These are phyloP conservation scores for Macropus fuliginosus DNA, from an alignment of 2,797 vertebrate genomes.

Conservation along the genomic window DNA sequence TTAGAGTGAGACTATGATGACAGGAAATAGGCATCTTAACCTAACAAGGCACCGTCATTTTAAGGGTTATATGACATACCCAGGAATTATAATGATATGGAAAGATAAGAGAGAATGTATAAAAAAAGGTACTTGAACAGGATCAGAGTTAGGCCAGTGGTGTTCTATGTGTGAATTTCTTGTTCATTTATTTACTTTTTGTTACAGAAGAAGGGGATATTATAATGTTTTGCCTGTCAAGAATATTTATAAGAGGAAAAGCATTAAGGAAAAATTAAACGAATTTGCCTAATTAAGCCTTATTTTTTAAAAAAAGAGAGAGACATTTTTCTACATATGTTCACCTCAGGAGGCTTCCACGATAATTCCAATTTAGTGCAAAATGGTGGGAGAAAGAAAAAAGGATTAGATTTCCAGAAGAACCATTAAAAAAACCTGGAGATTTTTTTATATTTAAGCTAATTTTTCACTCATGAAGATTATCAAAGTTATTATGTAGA, in stretches of 20 bases:
- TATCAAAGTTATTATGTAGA: conserved; percentile 33
- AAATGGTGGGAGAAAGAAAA: neutral
- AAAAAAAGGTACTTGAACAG: too few relatives aligned
- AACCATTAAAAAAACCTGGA: conserved; percentile 10
- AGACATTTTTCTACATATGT: conserved; percentile 33
- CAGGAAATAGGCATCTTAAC: too few relatives aligned
- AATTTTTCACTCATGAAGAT: neutral
- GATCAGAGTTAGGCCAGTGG: too few relatives aligned
- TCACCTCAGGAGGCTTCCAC: conserved; percentile 20
- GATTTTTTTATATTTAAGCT: neutral
- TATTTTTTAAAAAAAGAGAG: conserved; percentile 5
- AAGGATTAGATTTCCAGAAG: neutral
- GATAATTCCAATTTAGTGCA: conserved; percentile 29
- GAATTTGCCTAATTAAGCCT: neutral
- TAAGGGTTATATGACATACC: too few relatives aligned
- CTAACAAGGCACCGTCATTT: too few relatives aligned
- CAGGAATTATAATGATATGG: too few relatives aligned
- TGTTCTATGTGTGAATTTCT: too few relatives aligned
- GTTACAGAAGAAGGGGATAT: too few relatives aligned
- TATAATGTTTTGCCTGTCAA: neutral
- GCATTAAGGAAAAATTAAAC: conserved; percentile 5
- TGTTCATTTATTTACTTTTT: too few relatives aligned
- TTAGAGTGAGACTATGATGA: too few relatives aligned
- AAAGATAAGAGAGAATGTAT: too few relatives aligned
- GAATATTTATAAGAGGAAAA: conserved; percentile 47